These are phyloP conservation scores for Hormiphora californensis DNA, from an alignment of 37 sponge, comb jelly and placozoan genomes.

Conservation along the genomic window DNA sequence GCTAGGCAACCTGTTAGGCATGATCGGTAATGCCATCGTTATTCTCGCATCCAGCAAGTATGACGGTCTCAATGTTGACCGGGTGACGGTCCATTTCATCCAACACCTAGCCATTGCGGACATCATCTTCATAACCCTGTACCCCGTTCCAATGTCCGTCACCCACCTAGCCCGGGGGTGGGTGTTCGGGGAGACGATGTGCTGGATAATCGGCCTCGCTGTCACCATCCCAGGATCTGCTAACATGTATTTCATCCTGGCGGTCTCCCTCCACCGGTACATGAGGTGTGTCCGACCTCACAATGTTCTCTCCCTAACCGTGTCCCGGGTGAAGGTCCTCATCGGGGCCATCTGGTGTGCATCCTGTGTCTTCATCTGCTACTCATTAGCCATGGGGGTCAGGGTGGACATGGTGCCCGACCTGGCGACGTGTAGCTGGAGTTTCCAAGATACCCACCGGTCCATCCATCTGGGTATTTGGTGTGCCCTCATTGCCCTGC, in stretches of 20 bases:
- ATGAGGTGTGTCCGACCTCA: not conserved
- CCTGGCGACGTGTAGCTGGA: not conserved
- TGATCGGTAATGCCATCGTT: slow-evolving; percentile 17
- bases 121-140: not conserved
- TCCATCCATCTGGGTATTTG: not conserved
- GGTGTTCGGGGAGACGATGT: slow-evolving; percentile 21
- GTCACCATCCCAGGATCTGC: slow-evolving; percentile 21
- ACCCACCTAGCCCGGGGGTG: not conserved
- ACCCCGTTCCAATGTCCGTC: slow-evolving; percentile 19
- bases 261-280: slow-evolving; percentile 2
- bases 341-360: not conserved
- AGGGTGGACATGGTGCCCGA: not conserved
- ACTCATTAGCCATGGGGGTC: not conserved
- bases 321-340: not conserved
- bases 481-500: not conserved
- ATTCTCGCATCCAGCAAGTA: not conserved
- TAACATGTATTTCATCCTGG: slow-evolving; percentile 48
- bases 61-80: slow-evolving; percentile 28
- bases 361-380: not conserved
- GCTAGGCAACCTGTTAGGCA: slow-evolving; percentile 20
- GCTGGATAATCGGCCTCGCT: not conserved
- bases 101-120: slow-evolving; percentile 41
- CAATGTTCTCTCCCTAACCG: not conserved
- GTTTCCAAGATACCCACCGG: slow-evolving; percentile 6
- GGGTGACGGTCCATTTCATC: not conserved